These are phyloP conservation scores for Eremophila alpestris DNA, from an alignment of 2,797 vertebrate genomes.

Conservation along the genomic window DNA sequence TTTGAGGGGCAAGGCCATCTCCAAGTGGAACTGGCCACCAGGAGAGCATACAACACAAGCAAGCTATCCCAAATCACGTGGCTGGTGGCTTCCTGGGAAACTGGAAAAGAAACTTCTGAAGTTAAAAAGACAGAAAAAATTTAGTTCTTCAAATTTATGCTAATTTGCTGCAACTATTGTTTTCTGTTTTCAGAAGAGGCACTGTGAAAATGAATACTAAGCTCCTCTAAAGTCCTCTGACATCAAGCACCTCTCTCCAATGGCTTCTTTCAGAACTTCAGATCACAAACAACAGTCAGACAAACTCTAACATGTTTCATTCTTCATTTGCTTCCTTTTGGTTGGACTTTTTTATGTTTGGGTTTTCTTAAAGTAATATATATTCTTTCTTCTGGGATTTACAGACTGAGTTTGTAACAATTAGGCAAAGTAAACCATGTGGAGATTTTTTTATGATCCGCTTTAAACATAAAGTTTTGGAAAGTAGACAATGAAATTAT, in stretches of 20 bases:
- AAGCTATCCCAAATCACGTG: rapidly evolving
- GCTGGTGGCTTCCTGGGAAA: neutral
- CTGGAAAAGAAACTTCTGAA: neutral
- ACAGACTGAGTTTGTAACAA: constrained; percentile 39
- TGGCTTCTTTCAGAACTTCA: neutral
- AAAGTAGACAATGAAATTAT: constrained; percentile 68
- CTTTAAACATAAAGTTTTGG: constrained; percentile 62
- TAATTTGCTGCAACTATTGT: neutral
- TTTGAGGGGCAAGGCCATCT: neutral
- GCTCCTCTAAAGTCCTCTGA: neutral
- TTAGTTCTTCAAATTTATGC: neutral
- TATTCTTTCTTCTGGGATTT: constrained; percentile 47
- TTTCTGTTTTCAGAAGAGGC: neutral
- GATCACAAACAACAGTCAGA: neutral
- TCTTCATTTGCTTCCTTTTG: neutral
- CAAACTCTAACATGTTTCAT: neutral
- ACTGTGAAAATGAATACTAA: neutral
- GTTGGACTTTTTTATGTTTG: neutral
- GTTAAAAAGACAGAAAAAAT: neutral
- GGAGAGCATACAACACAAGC: neutral
- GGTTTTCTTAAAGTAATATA: neutral
- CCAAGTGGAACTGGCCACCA: neutral
- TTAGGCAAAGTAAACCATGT: constrained; percentile 56
- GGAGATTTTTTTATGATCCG: constrained; percentile 48
- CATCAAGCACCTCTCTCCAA: neutral